These are phyloP conservation scores for Tetramorium simillimum DNA, from an alignment of 1,140 invertebrate genomes.

Conservation along the genomic window DNA sequence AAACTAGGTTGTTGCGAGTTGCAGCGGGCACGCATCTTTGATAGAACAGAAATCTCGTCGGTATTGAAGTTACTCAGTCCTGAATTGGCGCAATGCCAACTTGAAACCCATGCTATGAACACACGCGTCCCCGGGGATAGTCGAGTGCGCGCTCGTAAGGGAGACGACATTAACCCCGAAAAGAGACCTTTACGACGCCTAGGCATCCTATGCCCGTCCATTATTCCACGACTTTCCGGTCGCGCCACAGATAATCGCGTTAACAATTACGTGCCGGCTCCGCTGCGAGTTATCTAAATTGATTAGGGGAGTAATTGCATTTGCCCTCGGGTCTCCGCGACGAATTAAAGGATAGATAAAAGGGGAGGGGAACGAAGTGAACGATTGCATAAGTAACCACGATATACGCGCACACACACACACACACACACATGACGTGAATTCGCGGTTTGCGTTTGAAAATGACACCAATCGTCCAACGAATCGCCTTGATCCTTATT, in stretches of 20 bases:
- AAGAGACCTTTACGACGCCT: constrained; percentile 47
- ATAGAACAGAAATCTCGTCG: constrained; percentile 27
- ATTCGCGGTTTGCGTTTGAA: background rate
- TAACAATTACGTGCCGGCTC: constrained; percentile 77
- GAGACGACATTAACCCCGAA: constrained; percentile 10
- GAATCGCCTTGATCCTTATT: background rate
- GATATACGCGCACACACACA: background rate
- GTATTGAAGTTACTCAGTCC: constrained; percentile 14
- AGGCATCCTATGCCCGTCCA: constrained; percentile 48
- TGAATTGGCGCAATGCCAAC: constrained; percentile 36
- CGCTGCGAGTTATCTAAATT: constrained; percentile 78
- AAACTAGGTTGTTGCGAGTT: background rate
- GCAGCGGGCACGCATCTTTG: background rate
- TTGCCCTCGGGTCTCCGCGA: constrained; percentile 65
- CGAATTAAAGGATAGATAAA: constrained; percentile 63
- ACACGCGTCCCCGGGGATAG: constrained; percentile 18
- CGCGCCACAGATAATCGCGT: constrained; percentile 70
- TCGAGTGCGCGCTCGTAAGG: constrained; percentile 15
- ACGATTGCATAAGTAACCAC: background rate
- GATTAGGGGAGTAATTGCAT: constrained; percentile 78
- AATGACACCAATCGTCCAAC: background rate
- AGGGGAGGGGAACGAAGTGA: background rate
- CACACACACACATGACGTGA: background rate
- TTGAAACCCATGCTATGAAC: background rate
- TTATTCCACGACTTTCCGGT: constrained; percentile 63